Conservation (phyloP, 2,888 invertebrate genomes). For the Microchrysa polita region DNA sequence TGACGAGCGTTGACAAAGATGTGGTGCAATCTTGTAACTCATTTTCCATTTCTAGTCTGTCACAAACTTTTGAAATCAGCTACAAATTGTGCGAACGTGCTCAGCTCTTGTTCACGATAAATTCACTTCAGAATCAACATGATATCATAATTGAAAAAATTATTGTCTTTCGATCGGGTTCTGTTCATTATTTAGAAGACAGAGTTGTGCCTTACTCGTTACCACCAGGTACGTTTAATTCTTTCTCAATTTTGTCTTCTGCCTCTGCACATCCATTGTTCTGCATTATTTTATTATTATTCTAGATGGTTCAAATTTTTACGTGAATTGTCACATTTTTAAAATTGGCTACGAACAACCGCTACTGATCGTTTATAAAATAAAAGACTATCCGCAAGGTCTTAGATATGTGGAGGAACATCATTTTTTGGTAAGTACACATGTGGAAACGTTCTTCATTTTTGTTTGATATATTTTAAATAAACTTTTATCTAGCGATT, state of each 20-base stretch:
- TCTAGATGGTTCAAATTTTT: slow-evolving; percentile 54
- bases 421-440: slow-evolving; percentile 57
- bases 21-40: too few species aligned
- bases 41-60: slow-evolving; percentile 18
- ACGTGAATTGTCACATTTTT: slow-evolving; percentile 60
- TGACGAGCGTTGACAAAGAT: too few species aligned
- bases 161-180: slow-evolving; percentile 58
- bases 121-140: slow-evolving; percentile 49
- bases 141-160: slow-evolving; percentile 58
- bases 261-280: not conserved
- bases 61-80: slow-evolving; percentile 49
- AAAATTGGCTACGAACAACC: slow-evolving; percentile 58
- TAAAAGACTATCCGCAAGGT: slow-evolving; percentile 48
- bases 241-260: not conserved
- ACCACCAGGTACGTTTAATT: slow-evolving; percentile 3
- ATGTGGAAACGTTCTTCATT: not conserved
- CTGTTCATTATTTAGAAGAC: slow-evolving; percentile 58
- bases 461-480: not conserved
- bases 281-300: slow-evolving; percentile 24
- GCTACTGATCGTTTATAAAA: slow-evolving; percentile 56
- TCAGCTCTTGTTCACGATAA: slow-evolving; percentile 59
- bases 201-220: slow-evolving; percentile 54
- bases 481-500: too few species aligned
- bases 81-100: slow-evolving; percentile 58
- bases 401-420: slow-evolving; percentile 58